Base-by-base conservation (phyloP, 2,797 vertebrate genomes). In the Dermochelys coriacea region DNA sequence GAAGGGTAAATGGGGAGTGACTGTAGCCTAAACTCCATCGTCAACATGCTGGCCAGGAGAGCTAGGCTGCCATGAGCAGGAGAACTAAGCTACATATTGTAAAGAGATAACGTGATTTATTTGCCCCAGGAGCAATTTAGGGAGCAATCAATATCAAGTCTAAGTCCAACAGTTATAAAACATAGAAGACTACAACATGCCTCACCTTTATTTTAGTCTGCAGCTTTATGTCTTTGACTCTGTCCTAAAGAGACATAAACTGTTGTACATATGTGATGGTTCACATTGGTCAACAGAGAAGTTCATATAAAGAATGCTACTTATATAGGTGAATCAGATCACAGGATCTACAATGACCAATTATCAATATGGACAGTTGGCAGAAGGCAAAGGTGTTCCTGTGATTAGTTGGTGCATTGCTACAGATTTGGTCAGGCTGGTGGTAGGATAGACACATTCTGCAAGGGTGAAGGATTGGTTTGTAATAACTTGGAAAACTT, bases 131-230 rank as follows among this genome's bases (percentile, higher is more conserved):
- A 91, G 23, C 54, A 86, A 82, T 23, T 31, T 88, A 88, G 71
- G 86, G 80, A n/a, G 71, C 45, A 91, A 47, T 23, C 0, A 16
- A 15, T 87, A 82, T 49, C 83, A 94, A 88, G 89, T 89, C 82
- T 83, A 59, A 85, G 84, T 45, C 96, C 90, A 90, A 37, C 31
- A 78, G 41, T 49, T 93, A 9, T 77, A 57, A 91, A 97, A 93
- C 86, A 86, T 64, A 61, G 78, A 94, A 2, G 29, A 84, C 74
- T 87, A 49, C 29, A 1, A 2, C 6, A 15, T 11, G 84, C 41
- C 37, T 84, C 25, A 85, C 29, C 12, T 94, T 91, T 86, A 88
- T 61, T 29, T 88, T 92, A 64, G 95, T 59, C n/a, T 96, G 57
- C 75, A 84, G 84, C 47, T 83, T 45, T 41, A 71, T 95, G 85